phyloP scores from a whole-genome alignment of 2,888 invertebrate genomes.

The Plemyria rubiginata region DNA sequence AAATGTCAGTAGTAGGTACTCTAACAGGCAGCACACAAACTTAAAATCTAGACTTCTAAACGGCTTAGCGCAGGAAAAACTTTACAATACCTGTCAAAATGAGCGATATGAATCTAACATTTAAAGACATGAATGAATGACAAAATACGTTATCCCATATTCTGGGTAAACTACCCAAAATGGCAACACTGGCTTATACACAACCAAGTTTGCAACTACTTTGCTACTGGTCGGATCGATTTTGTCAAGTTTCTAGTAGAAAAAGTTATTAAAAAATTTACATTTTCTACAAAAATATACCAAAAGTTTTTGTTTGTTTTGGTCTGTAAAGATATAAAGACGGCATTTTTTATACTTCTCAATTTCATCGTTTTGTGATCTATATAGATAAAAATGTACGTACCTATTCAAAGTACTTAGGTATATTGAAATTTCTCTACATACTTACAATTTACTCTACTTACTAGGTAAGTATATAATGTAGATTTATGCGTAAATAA shows the following conservation, averaged over 20 bases:
- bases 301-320: constrained; percentile 49
- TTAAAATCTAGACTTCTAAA: constrained; percentile 16
- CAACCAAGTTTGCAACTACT: constrained; percentile 51
- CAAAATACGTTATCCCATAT: constrained; percentile 1
- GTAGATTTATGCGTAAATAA: too few relatives aligned
- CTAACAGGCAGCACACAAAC: constrained; percentile 16
- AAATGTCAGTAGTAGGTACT: constrained; percentile 13
- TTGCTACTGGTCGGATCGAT: constrained; percentile 54
- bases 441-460: too few relatives aligned
- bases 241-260: constrained; percentile 47
- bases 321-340: constrained; percentile 49
- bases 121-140: constrained; percentile 12
- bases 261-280: constrained; percentile 54
- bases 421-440: neutral
- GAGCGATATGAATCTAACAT: constrained; percentile 22
- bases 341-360: constrained; percentile 33
- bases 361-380: constrained; percentile 3
- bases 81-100: constrained; percentile 2
- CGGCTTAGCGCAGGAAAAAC: constrained; percentile 15
- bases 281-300: constrained; percentile 67
- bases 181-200: constrained; percentile 48
- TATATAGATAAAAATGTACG: constrained; percentile 4
- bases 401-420: neutral
- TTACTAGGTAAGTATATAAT: too few relatives aligned
- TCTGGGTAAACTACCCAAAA: constrained; percentile 15